Evolutionary conservation across 2,888 invertebrate genomes (phyloP).

Genomic region (Eretmocerus hayati): DNA sequence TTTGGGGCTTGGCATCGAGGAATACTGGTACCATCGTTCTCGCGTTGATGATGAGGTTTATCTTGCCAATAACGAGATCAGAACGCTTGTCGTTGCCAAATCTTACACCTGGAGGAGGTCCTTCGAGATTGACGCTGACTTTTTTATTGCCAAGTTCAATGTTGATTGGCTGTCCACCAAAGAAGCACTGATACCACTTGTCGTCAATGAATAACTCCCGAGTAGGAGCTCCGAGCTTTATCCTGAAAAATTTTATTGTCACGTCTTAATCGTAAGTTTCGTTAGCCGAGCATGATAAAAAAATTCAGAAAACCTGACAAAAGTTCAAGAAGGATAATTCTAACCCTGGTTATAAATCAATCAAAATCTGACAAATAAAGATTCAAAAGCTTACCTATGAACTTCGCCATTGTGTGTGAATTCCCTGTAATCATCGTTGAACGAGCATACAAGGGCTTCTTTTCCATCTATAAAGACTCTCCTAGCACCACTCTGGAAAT

Average conservation of each 20-base stretch:
- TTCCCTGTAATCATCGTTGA: slow-evolving; percentile 67
- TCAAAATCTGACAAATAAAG: background rate
- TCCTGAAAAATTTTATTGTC: slow-evolving; percentile 47
- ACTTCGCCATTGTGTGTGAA: slow-evolving; percentile 66
- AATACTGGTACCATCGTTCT: slow-evolving; percentile 72
- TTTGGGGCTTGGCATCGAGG: slow-evolving; percentile 76
- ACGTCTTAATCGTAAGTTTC: no score
- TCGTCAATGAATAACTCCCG: slow-evolving; percentile 86
- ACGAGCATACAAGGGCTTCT: slow-evolving; percentile 56
- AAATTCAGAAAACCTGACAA: background rate
- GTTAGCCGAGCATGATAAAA: background rate
- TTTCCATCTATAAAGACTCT: slow-evolving; percentile 71
- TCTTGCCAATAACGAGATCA: slow-evolving; percentile 78
- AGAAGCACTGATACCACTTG: slow-evolving; percentile 84
- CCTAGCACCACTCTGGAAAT: slow-evolving; percentile 73
- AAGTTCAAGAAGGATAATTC: no score
- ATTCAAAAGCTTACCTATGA: slow-evolving; percentile 49
- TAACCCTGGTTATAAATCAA: no score
- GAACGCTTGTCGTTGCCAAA: slow-evolving; percentile 71
- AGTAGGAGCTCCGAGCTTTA: slow-evolving; percentile 86
- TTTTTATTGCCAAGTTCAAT: slow-evolving; percentile 73
- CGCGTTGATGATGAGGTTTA: slow-evolving; percentile 77
- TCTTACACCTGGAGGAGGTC: slow-evolving; percentile 89
- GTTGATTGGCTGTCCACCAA: slow-evolving; percentile 78
- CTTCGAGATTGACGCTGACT: slow-evolving; percentile 76